A percentile compares a stretch with the other conserved stretches of the same genome.
These are phyloP conservation scores for Linnaemya vulpina DNA, from an alignment of 2,888 invertebrate genomes.

Conservation along the genomic window DNA sequence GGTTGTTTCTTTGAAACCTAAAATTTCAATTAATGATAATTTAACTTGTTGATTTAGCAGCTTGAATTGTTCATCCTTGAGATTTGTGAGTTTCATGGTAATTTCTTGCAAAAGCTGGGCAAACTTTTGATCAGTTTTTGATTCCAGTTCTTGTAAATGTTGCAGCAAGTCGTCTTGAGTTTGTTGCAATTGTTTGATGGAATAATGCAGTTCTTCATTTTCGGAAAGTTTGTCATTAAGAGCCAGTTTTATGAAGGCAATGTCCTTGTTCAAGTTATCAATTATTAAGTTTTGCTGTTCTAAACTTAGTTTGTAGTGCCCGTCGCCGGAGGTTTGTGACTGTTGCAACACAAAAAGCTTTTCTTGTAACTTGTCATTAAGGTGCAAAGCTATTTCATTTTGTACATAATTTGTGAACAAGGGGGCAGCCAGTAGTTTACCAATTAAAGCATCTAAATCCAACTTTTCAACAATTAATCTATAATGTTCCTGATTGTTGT, in stretches of 20 bases:
- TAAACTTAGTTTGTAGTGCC: conserved; percentile 48
- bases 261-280: conserved; percentile 84
- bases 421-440: conserved; percentile 80
- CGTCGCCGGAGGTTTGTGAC: conserved; percentile 50
- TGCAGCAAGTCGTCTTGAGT: conserved; percentile 77
- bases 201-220: conserved; percentile 79
- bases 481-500: conserved; percentile 76
- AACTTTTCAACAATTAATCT: conserved; percentile 77
- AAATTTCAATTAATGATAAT: conserved; percentile 84
- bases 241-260: conserved; percentile 85
- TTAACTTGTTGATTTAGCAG: conserved; percentile 85
- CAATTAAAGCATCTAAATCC: conserved; percentile 81
- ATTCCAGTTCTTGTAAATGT: conserved; percentile 78
- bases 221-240: conserved; percentile 84
- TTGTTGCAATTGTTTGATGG: conserved; percentile 77
- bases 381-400: conserved; percentile 76
- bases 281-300: conserved; percentile 84
- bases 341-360: conserved; percentile 77
- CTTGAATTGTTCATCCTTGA: conserved; percentile 83
- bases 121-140: conserved; percentile 77
- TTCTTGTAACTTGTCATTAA: conserved; percentile 76
- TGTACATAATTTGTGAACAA: conserved; percentile 77
- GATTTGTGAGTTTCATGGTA: conserved; percentile 76
- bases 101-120: conserved; percentile 79
- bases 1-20: conserved; percentile 82